Conservation (phyloP, 2,888 invertebrate species). For the Labia minor region DNA sequence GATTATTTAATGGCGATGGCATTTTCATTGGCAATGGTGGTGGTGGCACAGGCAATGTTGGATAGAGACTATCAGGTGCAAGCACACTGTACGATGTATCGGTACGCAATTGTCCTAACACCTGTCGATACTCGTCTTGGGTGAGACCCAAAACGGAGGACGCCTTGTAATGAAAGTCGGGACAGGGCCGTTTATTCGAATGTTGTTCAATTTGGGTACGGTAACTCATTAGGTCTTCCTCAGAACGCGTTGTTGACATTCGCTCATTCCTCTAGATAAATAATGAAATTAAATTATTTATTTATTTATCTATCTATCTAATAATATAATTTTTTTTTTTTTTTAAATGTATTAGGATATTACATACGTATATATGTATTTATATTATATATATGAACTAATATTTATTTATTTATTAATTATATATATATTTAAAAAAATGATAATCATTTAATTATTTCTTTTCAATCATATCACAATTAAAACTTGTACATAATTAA, state of each 20-base stretch:
- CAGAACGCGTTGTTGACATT: not conserved
- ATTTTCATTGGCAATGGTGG: not conserved
- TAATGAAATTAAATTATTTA: too few relatives aligned
- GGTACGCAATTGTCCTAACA: not conserved
- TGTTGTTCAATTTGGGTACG: not conserved
- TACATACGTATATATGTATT: too few relatives aligned
- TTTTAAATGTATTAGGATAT: too few relatives aligned
- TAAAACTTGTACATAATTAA: too few relatives aligned
- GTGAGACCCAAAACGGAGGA: not conserved
- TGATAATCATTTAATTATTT: too few relatives aligned
- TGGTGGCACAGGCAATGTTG: not conserved
- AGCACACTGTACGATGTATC: not conserved
- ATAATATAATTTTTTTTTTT: too few relatives aligned
- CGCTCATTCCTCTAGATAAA: too few relatives aligned
- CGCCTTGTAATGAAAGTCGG: not conserved
- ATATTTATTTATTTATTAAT: too few relatives aligned
- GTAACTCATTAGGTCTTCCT: not conserved
- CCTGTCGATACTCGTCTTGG: not conserved
- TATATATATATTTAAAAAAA: too few relatives aligned
- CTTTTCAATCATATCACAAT: too few relatives aligned
- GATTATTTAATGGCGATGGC: not conserved
- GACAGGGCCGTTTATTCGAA: not conserved
- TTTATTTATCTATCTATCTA: too few relatives aligned
- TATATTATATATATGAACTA: too few relatives aligned
- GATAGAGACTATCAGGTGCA: not conserved